A percentile compares a stretch with the other conserved stretches of the same genome.
phyloP scores from a whole-genome alignment of 1,140 invertebrate genomes.

The Cryptotermes secundus region DNA sequence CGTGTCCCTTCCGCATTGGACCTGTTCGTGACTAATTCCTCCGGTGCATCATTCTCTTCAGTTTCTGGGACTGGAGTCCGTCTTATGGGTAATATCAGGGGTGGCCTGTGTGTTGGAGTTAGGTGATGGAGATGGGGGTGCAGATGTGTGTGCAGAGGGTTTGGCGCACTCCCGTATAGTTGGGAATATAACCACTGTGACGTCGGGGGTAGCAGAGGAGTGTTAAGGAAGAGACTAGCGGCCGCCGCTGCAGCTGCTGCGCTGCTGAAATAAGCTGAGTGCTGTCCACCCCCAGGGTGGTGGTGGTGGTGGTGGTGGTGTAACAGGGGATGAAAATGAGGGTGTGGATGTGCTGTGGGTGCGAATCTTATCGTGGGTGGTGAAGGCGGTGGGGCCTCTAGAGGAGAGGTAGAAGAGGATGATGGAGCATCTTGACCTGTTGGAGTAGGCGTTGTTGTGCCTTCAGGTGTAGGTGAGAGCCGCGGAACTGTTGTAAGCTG shows the following conservation, averaged over 20 bases:
- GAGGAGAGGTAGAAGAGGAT: neutral
- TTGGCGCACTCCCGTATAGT: conserved; percentile 49
- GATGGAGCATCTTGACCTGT: neutral
- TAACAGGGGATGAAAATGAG: neutral
- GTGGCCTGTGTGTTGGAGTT: neutral
- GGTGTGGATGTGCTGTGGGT: conserved; percentile 18
- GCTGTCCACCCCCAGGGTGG: neutral
- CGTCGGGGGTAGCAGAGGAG: conserved; percentile 66
- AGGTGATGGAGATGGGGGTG: conserved; percentile 12
- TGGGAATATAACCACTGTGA: conserved; percentile 73
- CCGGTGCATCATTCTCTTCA: neutral
- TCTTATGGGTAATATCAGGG: neutral
- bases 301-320: conserved; percentile 14
- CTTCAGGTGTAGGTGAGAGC: neutral
- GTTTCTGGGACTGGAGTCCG: neutral
- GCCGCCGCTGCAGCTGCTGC: conserved; percentile 52
- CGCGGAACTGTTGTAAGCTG: conserved; percentile 26
- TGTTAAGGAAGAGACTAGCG: conserved; percentile 68
- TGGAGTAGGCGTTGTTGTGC: neutral
- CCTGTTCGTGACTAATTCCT: neutral
- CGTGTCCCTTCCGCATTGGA: neutral
- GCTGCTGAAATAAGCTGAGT: neutral
- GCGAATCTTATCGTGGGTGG: neutral
- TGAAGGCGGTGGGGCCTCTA: neutral
- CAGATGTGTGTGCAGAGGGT: neutral